Evolutionary conservation across 2,797 vertebrate genomes (phyloP), one percentile per base, ranked within the genome.

Genomic region (Pygocentrus nattereri): DNA sequence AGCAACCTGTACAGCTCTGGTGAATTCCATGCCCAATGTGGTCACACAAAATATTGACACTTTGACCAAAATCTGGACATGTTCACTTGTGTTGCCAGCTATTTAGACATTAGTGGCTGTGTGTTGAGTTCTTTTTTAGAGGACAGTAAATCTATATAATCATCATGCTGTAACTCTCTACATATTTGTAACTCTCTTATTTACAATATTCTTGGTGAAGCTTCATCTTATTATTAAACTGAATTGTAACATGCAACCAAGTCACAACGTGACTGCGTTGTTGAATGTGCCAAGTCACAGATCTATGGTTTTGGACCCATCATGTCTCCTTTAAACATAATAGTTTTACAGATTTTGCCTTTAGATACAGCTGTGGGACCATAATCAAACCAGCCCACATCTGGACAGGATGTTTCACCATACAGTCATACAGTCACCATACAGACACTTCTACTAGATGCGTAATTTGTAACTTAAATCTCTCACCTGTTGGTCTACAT

Each of bases 401-500:
- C 0, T 12, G 10, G 11, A 59, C 41, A 38, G 25, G 8, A 62
- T 50, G 11, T 62, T 34, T 41, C 44, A 64, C 16, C 10, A 52
- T 54, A 25, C 11, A 68, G 38, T 23, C 31, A n/a, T n/a, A n/a
- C n/a, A n/a, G n/a, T 41, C 44, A 64, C 16, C 10, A 52, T 54
- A 25, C 11, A 68, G 38, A 23, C 31, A 47, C 19, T 52, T 34
- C 4, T 16, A 30, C 4, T 30, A 18, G 27, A 61, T 16, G 27
- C 61, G 59, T 30, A 64, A 64, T 30, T 31, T 61, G 58, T 27
- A 62, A 62, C 59, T 30, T 62, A 44, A 27, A 64, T 56, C 16
- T 75, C 31, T 75, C 90, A 98, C 98, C 96, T 98, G 98, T 27
- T 95, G 95, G 13, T 99, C 97, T 86, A 95, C 23, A 85, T 99